Conservation (phyloP, 2,888 invertebrate genomes). For the Allophyes oxyacanthae region DNA sequence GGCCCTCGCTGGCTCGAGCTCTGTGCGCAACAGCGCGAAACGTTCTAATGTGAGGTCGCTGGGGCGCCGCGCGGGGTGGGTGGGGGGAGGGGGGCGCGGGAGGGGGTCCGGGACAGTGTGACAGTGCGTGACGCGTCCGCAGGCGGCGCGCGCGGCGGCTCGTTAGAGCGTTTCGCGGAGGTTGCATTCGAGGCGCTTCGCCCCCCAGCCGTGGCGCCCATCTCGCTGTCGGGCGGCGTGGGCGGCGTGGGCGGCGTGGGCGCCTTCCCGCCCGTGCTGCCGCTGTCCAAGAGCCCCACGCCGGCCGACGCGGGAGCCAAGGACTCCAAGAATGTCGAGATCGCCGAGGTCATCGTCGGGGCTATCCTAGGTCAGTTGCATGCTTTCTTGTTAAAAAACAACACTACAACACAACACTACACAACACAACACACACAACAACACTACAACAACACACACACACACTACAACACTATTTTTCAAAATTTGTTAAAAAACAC, state of each 20-base stretch:
- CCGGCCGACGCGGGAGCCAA: constrained; percentile 94
- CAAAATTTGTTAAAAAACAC: too few species aligned
- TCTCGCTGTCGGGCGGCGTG: constrained; percentile 93
- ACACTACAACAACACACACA: too few species aligned
- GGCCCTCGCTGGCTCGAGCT: constrained; percentile 61
- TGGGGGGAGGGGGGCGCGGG: constrained; percentile 33
- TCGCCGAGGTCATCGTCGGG: constrained; percentile 98
- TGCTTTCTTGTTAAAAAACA: too few species aligned
- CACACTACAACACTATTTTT: too few species aligned
- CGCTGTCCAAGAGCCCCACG: constrained; percentile 94
- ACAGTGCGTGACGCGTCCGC: constrained; percentile 54
- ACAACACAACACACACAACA: too few species aligned
- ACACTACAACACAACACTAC: too few species aligned
- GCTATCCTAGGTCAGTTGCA: constrained; percentile 95
- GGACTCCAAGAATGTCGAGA: constrained; percentile 97
- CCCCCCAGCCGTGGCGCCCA: constrained; percentile 92
- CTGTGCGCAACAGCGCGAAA: constrained; percentile 82
- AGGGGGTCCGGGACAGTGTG: constrained; percentile 39
- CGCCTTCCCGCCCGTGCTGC: constrained; percentile 93
- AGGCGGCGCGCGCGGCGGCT: constrained; percentile 73
- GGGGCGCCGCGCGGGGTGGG: constrained; percentile 11
- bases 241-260: constrained; percentile 81
- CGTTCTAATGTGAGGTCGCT: constrained; percentile 77
- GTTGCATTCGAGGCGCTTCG: constrained; percentile 93
- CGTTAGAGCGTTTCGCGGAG: constrained; percentile 92